phyloP scores from a whole-genome alignment of 2,113 vertebrate species.

The Fukomys damarensis region DNA sequence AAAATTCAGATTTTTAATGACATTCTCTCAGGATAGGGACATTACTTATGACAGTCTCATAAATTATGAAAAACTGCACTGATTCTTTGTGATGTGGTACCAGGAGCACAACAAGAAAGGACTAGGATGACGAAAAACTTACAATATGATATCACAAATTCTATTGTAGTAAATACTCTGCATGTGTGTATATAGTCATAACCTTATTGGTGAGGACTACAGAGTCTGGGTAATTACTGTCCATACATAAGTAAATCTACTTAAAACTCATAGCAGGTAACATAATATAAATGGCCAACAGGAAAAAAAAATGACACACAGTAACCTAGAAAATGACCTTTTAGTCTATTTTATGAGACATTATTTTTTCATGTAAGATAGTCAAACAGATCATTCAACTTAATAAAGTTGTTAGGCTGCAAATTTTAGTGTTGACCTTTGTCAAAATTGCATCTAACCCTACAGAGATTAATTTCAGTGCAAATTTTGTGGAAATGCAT shows the following conservation, averaged over 20 bases:
- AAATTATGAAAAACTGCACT: conserved; percentile 19
- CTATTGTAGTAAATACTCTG: background rate
- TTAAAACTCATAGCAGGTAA: background rate
- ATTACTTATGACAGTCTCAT: background rate
- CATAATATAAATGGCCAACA: conserved; percentile 40
- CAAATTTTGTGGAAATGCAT: conserved; percentile 80
- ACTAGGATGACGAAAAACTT: background rate
- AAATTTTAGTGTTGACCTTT: conserved; percentile 81
- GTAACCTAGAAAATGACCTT: conserved; percentile 55
- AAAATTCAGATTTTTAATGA: background rate
- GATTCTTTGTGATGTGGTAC: background rate
- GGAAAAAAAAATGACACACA: background rate
- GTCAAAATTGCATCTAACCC: conserved; percentile 82
- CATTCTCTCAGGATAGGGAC: background rate
- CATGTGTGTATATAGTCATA: background rate
- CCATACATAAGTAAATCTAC: background rate
- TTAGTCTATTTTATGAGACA: conserved; percentile 45
- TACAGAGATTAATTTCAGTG: conserved; percentile 77
- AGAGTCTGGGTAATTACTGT: background rate
- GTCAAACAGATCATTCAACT: conserved; percentile 78
- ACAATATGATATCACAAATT: background rate
- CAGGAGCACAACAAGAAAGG: background rate
- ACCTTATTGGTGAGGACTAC: background rate
- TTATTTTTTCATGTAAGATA: conserved; percentile 48
- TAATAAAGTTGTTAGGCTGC: conserved; percentile 75